Base-by-base conservation (phyloP, 2,113 vertebrate genomes). In the Tenrec ecaudatus region DNA sequence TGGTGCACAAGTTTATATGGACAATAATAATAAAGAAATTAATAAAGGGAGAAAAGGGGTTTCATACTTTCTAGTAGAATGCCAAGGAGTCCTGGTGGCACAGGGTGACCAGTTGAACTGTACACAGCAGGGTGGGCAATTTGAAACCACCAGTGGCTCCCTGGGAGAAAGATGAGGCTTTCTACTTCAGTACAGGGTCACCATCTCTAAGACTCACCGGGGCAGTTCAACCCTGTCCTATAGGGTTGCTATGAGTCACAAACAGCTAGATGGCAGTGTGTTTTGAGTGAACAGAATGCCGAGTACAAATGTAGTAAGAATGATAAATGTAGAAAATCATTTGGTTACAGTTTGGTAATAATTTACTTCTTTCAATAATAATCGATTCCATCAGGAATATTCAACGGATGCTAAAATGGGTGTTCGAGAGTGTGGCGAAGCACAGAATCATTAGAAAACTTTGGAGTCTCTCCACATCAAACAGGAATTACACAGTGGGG, bases 321-420 rank as follows among this genome's bases (percentile, higher is more conserved):
- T 78, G 20, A 87, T 33, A 38, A 85, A 82, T 0, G 17, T 16
- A 87, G 31, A 68, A 76, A 86, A 82, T 58, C 5, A 27, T 33
- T 80, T 93, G 88, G 60, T 36, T 84, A 36, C 5, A 73, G 60
- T 83, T 29, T 93, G 66, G 29, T 76, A 89, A 91, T 86, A 36
- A 86, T 15, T 6, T n/a, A 58, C 68, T 64, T 10, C 2, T 23
- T 73, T 33, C 79, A 17, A 20, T 36, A 75, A 86, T 38, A 88
- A 83, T 0, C 40, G 66, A 81, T 68, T 58, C 77, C 64, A 53
- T 36, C 12, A 66, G 75, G 68, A 92, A 66, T 90, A 29, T 57
- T n/a, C 47, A 84, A n/a, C 2, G 3, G 47, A 83, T 88, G 14
- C 6, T 79, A 64, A 95, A 90, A 62, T 36, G 68, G 81, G 23